These are phyloP conservation scores for Sebastes hubbsi DNA, from an alignment of 2,797 vertebrate genomes.

Conservation along the genomic window DNA sequence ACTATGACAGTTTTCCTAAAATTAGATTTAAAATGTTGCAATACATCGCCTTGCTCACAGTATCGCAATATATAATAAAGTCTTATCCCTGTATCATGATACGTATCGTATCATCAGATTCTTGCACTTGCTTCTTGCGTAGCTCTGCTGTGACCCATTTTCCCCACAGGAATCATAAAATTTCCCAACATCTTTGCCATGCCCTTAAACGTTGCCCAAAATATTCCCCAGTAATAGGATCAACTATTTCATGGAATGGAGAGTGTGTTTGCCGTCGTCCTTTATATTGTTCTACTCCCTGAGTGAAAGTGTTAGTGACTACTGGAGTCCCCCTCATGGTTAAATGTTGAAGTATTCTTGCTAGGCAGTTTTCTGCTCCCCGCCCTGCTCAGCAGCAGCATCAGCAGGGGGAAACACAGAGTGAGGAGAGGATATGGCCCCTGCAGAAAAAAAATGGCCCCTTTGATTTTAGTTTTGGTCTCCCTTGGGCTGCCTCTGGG, in stretches of 20 bases:
- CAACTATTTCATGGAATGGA: slow-evolving; percentile 1
- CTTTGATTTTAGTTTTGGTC: slow-evolving; percentile 75
- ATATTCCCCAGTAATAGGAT: slow-evolving; percentile 2
- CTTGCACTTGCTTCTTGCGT: background rate
- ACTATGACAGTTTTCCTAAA: background rate
- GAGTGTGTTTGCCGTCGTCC: background rate
- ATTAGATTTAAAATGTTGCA: background rate
- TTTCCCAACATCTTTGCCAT: background rate
- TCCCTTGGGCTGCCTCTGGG: slow-evolving; percentile 60
- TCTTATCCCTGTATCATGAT: background rate
- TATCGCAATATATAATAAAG: too few species aligned
- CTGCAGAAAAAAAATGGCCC: slow-evolving; percentile 54
- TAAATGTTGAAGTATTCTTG: slow-evolving; percentile 38
- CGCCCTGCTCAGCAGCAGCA: slow-evolving; percentile 45
- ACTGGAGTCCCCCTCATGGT: slow-evolving; percentile 37
- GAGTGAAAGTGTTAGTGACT: slow-evolving; percentile 25
- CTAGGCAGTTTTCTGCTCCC: slow-evolving; percentile 44
- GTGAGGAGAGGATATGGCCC: slow-evolving; percentile 50
- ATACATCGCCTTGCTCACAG: background rate
- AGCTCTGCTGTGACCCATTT: slow-evolving; percentile 13
- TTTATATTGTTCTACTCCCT: slow-evolving; percentile 19
- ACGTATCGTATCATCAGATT: background rate
- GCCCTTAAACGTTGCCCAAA: background rate
- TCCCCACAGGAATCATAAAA: background rate
- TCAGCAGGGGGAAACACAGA: slow-evolving; percentile 45